Percentiles rank a stretch among this genome's conserved stretches.
Evolutionary conservation across 2,797 vertebrate species (phyloP).

Genomic region (Ptychadena robeensis): DNA sequence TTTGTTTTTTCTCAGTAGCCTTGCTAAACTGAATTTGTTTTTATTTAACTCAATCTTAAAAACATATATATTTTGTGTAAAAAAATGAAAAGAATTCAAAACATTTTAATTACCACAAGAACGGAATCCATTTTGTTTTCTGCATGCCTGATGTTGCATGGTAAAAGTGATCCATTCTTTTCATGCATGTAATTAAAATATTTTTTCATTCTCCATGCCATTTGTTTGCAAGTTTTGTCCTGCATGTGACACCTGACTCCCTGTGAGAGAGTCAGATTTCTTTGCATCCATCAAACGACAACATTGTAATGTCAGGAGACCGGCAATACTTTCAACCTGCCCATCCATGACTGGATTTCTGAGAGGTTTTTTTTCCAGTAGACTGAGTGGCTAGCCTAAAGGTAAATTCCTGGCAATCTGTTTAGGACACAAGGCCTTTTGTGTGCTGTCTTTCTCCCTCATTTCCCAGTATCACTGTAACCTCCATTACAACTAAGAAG

Average conservation of each 20-base stretch:
- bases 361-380: constrained; percentile 81
- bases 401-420: constrained; percentile 86
- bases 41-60: no score
- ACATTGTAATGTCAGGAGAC: constrained; percentile 79
- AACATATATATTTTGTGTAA: no score
- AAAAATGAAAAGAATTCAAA: no score
- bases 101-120: no score
- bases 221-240: constrained; percentile 77
- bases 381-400: constrained; percentile 81
- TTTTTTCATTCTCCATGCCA: constrained; percentile 66
- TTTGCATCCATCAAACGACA: constrained; percentile 88
- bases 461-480: constrained; percentile 68
- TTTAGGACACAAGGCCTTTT: constrained; percentile 90
- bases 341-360: constrained; percentile 88
- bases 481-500: constrained; percentile 70
- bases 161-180: constrained; percentile 69
- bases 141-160: constrained; percentile 64
- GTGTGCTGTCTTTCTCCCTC: constrained; percentile 73
- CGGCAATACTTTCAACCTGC: constrained; percentile 76
- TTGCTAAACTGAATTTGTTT: no score
- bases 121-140: constrained; percentile 53
- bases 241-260: constrained; percentile 77
- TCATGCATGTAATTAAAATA: constrained; percentile 65
- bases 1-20: no score
- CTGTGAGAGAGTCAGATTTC: constrained; percentile 84